These are phyloP conservation scores for Ceratoteleas bidentatus DNA, from an alignment of 1,140 invertebrate species.

Conservation along the genomic window DNA sequence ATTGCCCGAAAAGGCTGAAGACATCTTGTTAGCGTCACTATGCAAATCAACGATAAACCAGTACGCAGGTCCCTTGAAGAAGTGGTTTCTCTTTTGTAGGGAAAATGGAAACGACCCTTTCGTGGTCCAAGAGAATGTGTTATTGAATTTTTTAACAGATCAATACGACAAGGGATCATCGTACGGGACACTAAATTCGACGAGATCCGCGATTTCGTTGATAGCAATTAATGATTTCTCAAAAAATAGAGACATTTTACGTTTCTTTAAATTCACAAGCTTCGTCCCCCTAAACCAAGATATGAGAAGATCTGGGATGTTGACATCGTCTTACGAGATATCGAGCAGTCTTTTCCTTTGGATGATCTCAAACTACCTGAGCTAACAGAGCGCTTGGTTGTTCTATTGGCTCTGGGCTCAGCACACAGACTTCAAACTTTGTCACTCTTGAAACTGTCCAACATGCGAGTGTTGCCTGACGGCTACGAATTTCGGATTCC, in stretches of 20 bases:
- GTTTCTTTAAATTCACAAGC: background rate
- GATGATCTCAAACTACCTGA: background rate
- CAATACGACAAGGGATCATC: background rate
- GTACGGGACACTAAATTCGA: background rate
- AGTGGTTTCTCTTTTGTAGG: conserved; percentile 21
- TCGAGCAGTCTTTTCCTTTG: background rate
- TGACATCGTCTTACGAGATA: background rate
- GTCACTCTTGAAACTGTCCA: background rate
- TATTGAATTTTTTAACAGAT: conserved; percentile 11
- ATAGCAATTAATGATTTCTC: conserved; percentile 1
- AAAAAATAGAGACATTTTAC: background rate
- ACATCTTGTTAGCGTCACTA: conserved; percentile 11
- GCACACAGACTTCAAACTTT: background rate
- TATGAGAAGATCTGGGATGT: background rate
- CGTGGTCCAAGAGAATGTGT: background rate
- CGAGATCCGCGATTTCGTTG: background rate
- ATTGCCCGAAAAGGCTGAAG: conserved; percentile 1
- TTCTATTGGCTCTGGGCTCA: background rate
- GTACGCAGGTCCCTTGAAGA: conserved; percentile 14
- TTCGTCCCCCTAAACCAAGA: background rate
- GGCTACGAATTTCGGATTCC: background rate
- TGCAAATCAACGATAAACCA: conserved; percentile 18
- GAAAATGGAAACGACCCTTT: background rate
- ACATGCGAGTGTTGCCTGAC: background rate
- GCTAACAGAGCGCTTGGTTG: background rate